Evolutionary conservation across 2,888 invertebrate species (phyloP).

Genomic region (Chloromyia formosa): DNA sequence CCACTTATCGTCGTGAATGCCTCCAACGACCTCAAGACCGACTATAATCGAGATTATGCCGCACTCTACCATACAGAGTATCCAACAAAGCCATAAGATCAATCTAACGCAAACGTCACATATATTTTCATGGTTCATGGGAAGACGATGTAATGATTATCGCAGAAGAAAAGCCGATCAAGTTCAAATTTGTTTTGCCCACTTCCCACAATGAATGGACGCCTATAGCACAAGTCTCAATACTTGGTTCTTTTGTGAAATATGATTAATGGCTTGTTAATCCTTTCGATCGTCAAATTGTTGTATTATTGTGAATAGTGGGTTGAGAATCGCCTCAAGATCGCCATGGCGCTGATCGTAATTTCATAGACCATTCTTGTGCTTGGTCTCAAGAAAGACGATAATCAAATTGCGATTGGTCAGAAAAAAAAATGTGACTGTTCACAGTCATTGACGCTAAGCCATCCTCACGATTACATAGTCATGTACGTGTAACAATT

Average conservation of each 20-base stretch:
- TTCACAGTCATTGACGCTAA: too few species aligned
- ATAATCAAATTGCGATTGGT: too few species aligned
- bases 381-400: too few species aligned
- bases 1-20: neutral
- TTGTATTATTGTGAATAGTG: neutral
- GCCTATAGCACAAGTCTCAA: neutral
- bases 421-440: too few species aligned
- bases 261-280: constrained; percentile 6
- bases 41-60: neutral
- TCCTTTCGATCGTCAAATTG: constrained; percentile 10
- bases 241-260: constrained; percentile 2
- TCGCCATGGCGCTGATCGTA: neutral
- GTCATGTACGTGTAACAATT: too few species aligned
- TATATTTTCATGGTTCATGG: too few species aligned
- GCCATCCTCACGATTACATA: too few species aligned
- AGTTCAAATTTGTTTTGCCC: constrained; percentile 12
- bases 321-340: constrained; percentile 3
- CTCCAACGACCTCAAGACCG: neutral
- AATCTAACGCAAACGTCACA: too few species aligned
- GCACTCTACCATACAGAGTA: neutral
- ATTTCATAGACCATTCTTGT: neutral
- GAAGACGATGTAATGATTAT: neutral
- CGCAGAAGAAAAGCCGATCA: neutral
- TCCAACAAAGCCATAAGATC: neutral
- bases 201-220: too few species aligned